Base-by-base conservation (phyloP, 2,113 vertebrate genomes). In the Paratilapia polleni region DNA sequence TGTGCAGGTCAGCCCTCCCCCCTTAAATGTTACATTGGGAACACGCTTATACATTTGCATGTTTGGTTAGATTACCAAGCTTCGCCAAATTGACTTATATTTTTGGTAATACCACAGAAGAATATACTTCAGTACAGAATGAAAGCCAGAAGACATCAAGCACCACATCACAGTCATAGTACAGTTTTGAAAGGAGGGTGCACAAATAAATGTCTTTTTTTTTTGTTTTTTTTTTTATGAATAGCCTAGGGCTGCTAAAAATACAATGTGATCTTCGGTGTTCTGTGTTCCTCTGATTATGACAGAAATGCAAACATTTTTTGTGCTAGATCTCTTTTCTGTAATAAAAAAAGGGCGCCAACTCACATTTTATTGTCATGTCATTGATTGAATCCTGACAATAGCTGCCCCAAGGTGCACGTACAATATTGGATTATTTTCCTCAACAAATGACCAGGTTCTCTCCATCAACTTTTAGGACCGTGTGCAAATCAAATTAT, bases 21-120 rank as follows among this genome's bases (percentile, higher is more conserved):
- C 77, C 20, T 78, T 88, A 92, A 93, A 89, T 91, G 88, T 90
- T 92, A 85, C 60, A 58, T 58, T 41, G 60, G 59, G 70, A 87
- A 17, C 54, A 61, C 77, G 17, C 80, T 85, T 84, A 91, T 92
- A 77, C 57, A 38, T 66, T 81, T 58, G 19, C 5, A 59, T 34
- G 59, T 83, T 80, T 70, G 47, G 87, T 80, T 59, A 77, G 56
- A 86, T 84, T 31, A 47, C 20, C 17, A 66, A 36, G 34, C 28
- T 75, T 60, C 34, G 38, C 41, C 5, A 24, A 47, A 7, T 34
- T 20, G 11, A 24, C 5, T 17, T 8, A n/a, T 59, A 20, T 47
- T 11, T 59, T 24, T 83, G 80, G 28, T 31, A 24, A 64, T 26
- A 47, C 28, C 57, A 43, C 28, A 54, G 63, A 43, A 79, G 15